Evolutionary conservation across 2,888 invertebrate genomes (phyloP).

Genomic region (Rhagium mordax): DNA sequence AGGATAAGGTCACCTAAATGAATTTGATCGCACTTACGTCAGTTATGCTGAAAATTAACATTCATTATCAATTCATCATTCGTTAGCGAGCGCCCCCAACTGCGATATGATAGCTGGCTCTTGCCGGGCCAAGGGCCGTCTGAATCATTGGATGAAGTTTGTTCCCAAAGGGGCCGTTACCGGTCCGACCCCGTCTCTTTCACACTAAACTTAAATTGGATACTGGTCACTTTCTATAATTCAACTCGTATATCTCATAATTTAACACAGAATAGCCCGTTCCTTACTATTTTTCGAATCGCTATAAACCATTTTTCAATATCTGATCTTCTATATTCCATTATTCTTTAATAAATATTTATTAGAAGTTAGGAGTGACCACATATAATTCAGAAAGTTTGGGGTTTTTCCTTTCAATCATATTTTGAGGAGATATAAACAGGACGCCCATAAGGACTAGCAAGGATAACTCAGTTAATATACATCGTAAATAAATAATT

Average conservation of each 20-base stretch:
- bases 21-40: constrained; percentile 64
- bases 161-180: constrained; percentile 68
- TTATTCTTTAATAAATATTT: background rate
- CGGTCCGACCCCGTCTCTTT: constrained; percentile 68
- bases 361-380: too few relatives aligned
- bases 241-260: constrained; percentile 70
- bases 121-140: constrained; percentile 50
- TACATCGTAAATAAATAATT: too few relatives aligned
- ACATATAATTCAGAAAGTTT: too few relatives aligned
- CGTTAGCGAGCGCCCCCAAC: constrained; percentile 45
- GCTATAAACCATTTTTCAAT: constrained; percentile 44
- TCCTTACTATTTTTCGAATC: constrained; percentile 45
- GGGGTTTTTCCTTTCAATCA: background rate
- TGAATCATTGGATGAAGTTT: constrained; percentile 70
- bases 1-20: constrained; percentile 53
- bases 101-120: constrained; percentile 66
- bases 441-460: too few relatives aligned
- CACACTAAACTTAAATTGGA: constrained; percentile 71
- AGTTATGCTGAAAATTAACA: constrained; percentile 65
- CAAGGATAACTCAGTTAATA: too few relatives aligned
- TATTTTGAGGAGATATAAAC: too few relatives aligned
- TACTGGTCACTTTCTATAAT: constrained; percentile 71
- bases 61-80: constrained; percentile 66
- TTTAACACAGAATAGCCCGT: constrained; percentile 56
- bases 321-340: constrained; percentile 23